phyloP scores from a whole-genome alignment of 2,888 invertebrate species.

The Argyra leucocephala region DNA sequence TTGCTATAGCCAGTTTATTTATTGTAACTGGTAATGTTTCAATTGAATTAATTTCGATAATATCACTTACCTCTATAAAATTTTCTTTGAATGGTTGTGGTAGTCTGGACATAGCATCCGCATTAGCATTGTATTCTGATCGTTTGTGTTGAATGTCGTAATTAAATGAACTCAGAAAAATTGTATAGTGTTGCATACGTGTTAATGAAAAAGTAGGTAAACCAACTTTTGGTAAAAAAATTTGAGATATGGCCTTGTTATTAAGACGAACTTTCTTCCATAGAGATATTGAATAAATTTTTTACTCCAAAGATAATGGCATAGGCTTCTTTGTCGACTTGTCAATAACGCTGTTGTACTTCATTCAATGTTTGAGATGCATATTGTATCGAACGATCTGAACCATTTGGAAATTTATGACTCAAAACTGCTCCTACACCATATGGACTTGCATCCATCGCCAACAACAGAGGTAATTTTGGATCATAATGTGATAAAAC shows the following conservation, averaged over 20 bases:
- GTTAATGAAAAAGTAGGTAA: conserved; percentile 30
- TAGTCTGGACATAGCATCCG: conserved; percentile 24
- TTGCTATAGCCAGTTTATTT: conserved; percentile 14
- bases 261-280: conserved; percentile 35
- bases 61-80: conserved; percentile 17
- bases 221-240: conserved; percentile 27
- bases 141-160: conserved; percentile 22
- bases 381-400: conserved; percentile 36
- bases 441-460: conserved; percentile 28
- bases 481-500: conserved; percentile 29
- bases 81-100: conserved; percentile 14
- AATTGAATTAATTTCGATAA: conserved; percentile 19
- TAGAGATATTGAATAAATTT: conserved; percentile 38
- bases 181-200: conserved; percentile 7
- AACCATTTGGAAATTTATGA: conserved; percentile 31
- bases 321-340: conserved; percentile 32
- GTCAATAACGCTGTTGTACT: conserved; percentile 29
- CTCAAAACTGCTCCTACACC: conserved; percentile 33
- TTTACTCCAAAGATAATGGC: conserved; percentile 33
- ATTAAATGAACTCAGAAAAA: conserved; percentile 24
- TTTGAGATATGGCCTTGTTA: conserved; percentile 30
- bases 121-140: conserved; percentile 22
- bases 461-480: conserved; percentile 27
- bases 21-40: conserved; percentile 21
- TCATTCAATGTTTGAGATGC: conserved; percentile 32